These are phyloP conservation scores for Acleris holmiana DNA, from an alignment of 2,888 invertebrate species.

Conservation along the genomic window DNA sequence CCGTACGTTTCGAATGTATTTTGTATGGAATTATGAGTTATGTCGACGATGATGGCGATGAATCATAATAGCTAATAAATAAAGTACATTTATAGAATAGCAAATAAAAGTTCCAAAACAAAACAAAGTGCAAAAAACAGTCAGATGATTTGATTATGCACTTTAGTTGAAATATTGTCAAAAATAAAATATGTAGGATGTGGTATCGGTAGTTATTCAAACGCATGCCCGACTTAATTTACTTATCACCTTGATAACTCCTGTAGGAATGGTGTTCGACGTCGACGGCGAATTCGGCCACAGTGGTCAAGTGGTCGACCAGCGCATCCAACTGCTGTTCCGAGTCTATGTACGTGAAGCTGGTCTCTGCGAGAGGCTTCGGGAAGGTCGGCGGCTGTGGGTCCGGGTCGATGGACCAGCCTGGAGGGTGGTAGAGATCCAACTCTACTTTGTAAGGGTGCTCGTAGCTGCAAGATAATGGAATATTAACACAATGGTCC, in stretches of 20 bases:
- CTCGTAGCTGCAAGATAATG: slow-evolving; percentile 83
- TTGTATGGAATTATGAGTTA: too few relatives aligned
- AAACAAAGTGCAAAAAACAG: too few relatives aligned
- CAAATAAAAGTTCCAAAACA: too few relatives aligned
- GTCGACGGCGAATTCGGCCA: slow-evolving; percentile 94
- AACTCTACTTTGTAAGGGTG: slow-evolving; percentile 96
- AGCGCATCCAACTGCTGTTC: slow-evolving; percentile 86
- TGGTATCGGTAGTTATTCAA: too few relatives aligned
- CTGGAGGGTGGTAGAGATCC: slow-evolving; percentile 87
- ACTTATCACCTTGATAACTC: slow-evolving; percentile 91
- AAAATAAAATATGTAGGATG: too few relatives aligned
- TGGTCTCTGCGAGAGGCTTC: slow-evolving; percentile 85
- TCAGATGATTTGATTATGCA: too few relatives aligned
- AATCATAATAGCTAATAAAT: too few relatives aligned
- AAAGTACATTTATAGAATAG: too few relatives aligned
- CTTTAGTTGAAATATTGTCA: too few relatives aligned
- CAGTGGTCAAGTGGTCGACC: slow-evolving; percentile 86
- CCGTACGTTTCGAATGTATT: too few relatives aligned
- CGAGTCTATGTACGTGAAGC: slow-evolving; percentile 88
- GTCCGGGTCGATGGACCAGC: slow-evolving; percentile 76
- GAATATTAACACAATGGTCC: background rate
- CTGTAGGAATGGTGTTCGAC: slow-evolving; percentile 97
- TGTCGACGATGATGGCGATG: too few relatives aligned
- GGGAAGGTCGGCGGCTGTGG: slow-evolving; percentile 66
- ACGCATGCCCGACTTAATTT: background rate